A percentile compares a stretch with the other conserved stretches of the same genome.
Evolutionary conservation across 1,140 invertebrate species (phyloP).

Genomic region (Tetraneura akinire): DNA sequence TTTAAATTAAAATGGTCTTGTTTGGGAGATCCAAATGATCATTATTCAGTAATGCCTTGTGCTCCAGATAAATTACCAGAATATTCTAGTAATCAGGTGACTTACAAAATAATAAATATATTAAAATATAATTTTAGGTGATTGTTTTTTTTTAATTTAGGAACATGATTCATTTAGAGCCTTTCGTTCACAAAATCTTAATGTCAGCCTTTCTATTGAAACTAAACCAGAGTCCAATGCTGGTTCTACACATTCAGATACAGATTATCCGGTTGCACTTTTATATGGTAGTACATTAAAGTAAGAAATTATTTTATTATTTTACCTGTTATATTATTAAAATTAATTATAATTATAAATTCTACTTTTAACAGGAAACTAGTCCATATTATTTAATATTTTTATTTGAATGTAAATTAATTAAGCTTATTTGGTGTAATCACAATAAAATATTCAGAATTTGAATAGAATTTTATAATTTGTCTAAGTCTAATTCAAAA

Average conservation of each 20-base stretch:
- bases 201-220: constrained; percentile 85
- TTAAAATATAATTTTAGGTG: background rate
- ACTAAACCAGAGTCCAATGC: constrained; percentile 70
- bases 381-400: too few species aligned
- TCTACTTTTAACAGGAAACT: too few species aligned
- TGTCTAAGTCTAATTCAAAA: too few species aligned
- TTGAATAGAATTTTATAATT: too few species aligned
- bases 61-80: constrained; percentile 95
- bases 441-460: too few species aligned
- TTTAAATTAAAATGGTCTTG: constrained; percentile 86
- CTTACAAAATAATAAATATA: constrained; percentile 13
- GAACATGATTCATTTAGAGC: constrained; percentile 85
- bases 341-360: too few species aligned
- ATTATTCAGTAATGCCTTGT: constrained; percentile 94
- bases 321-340: background rate
- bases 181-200: constrained; percentile 91
- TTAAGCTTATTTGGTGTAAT: too few species aligned
- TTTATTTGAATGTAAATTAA: too few species aligned
- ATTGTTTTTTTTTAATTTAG: constrained; percentile 58
- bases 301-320: constrained; percentile 54
- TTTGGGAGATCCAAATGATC: constrained; percentile 90
- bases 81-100: constrained; percentile 89
- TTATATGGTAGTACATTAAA: constrained; percentile 88
- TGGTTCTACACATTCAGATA: constrained; percentile 60
- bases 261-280: constrained; percentile 75